These are phyloP conservation scores for Caenorhabditis doughertyi DNA, from an alignment of 2,888 invertebrate species.

Conservation along the genomic window DNA sequence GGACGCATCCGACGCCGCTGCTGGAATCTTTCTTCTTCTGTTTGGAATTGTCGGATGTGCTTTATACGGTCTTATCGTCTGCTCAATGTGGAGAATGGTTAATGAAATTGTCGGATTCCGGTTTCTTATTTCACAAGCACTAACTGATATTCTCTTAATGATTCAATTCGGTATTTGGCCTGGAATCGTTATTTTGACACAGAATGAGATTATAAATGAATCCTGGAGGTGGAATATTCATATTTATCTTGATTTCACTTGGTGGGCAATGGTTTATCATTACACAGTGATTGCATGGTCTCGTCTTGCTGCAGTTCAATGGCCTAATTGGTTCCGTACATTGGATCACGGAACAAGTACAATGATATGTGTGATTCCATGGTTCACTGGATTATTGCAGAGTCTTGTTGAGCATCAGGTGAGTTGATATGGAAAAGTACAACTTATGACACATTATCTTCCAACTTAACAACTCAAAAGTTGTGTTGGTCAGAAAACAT, in stretches of 20 bases:
- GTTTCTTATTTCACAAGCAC: slow-evolving; percentile 73
- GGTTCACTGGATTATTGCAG: slow-evolving; percentile 75
- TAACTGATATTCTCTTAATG: slow-evolving; percentile 75
- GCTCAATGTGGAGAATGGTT: slow-evolving; percentile 74
- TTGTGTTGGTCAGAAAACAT: background rate
- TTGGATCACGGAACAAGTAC: slow-evolving; percentile 69
- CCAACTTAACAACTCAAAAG: too few species aligned
- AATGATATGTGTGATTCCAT: slow-evolving; percentile 73
- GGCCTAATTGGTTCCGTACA: slow-evolving; percentile 77
- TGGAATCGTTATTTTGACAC: slow-evolving; percentile 73
- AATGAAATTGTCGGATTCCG: slow-evolving; percentile 77
- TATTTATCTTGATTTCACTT: slow-evolving; percentile 77
- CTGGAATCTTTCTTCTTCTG: slow-evolving; percentile 73
- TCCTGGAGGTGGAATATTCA: slow-evolving; percentile 71
- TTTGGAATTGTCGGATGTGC: slow-evolving; percentile 74
- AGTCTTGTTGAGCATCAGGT: slow-evolving; percentile 76
- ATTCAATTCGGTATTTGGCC: slow-evolving; percentile 78
- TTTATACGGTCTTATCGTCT: slow-evolving; percentile 71
- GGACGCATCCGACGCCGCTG: slow-evolving; percentile 67
- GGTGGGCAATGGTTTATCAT: slow-evolving; percentile 77
- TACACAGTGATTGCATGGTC: slow-evolving; percentile 78
- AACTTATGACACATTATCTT: background rate
- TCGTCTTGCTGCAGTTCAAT: slow-evolving; percentile 74
- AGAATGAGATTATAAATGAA: slow-evolving; percentile 70
- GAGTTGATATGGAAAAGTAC: background rate